A percentile compares a stretch with the other conserved stretches of the same genome.
These are phyloP conservation scores for Aviceda subcristata DNA, from an alignment of 2,113 vertebrate species.

Conservation along the genomic window DNA sequence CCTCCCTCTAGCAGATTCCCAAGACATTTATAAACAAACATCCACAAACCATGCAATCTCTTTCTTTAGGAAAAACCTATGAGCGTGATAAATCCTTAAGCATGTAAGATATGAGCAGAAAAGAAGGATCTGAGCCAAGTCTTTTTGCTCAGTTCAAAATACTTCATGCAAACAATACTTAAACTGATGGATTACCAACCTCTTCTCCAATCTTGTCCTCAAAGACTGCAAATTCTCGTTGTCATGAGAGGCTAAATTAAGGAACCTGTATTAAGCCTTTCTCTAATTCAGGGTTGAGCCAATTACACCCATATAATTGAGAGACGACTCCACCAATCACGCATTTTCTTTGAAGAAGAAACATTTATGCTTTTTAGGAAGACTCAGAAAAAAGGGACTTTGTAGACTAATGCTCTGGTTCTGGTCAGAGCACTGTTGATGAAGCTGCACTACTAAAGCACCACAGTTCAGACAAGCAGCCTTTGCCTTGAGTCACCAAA, in stretches of 20 bases:
- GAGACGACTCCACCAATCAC: not conserved
- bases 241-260: not conserved
- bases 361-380: not conserved
- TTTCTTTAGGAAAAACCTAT: not conserved
- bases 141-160: not conserved
- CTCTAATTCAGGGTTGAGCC: not conserved
- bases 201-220: not conserved
- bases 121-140: not conserved
- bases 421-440: not conserved
- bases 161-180: not conserved
- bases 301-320: not conserved
- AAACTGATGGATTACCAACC: not conserved
- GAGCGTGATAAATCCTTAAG: not conserved
- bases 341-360: not conserved
- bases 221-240: not conserved
- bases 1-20: not conserved
- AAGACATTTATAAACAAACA: not conserved
- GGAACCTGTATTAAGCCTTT: not conserved
- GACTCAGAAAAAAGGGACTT: not conserved
- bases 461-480: not conserved
- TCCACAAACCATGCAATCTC: not conserved
- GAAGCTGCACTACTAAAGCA: not conserved
- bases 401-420: not conserved
- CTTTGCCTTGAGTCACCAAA: not conserved
- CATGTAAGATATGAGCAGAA: rapidly evolving